Base-by-base conservation (phyloP, 1,140 invertebrate genomes). In the Manduca sexta region DNA sequence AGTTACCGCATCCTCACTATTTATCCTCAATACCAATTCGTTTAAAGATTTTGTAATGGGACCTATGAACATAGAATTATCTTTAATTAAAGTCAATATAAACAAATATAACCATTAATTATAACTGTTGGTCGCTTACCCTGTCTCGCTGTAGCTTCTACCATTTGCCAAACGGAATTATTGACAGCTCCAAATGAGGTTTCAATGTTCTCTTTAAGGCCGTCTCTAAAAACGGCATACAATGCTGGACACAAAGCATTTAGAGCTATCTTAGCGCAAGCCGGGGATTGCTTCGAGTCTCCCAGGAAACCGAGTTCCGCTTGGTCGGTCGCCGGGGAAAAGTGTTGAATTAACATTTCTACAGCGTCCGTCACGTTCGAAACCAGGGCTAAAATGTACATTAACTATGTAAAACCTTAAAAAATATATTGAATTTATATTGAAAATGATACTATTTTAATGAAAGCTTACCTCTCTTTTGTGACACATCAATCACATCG, bases 101-200 rank as follows among this genome's bases (percentile, higher is more conserved):
- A 4, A 11, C n/a, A 18, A 21, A 17, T 18, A 14, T 31, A 21
- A 21, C 6, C 31, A 29, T 12, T 42, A 3, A 2, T 29, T 13
- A 14, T 7, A 8, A 8, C 7, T 15, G 12, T 31, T 7, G 13
- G 2, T 12, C 6, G 2, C 10, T 43, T 74, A 86, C 93, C 93
- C 88, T 95, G 93, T 77, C 95, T 93, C 13, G 93, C 92, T n/a
- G 94, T 95, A 31, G 93, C 92, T 85, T 96, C 95, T 5, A 95
- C 92, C 33, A 93, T 90, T 85, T 94, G 93, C 95, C 95, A 97
- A 34, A 95, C 94, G 8, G 94, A 95, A 69, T 97, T 95, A 43
- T 92, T 90, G 26, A 96, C 92, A 17, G 93, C 91, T 29, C 95
- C 95, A 78, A 97, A 97, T 18, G 94, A 91, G 0, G 95, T 96